Conservation (phyloP, 1,140 invertebrate genomes). For the Onthophagus taurus region DNA sequence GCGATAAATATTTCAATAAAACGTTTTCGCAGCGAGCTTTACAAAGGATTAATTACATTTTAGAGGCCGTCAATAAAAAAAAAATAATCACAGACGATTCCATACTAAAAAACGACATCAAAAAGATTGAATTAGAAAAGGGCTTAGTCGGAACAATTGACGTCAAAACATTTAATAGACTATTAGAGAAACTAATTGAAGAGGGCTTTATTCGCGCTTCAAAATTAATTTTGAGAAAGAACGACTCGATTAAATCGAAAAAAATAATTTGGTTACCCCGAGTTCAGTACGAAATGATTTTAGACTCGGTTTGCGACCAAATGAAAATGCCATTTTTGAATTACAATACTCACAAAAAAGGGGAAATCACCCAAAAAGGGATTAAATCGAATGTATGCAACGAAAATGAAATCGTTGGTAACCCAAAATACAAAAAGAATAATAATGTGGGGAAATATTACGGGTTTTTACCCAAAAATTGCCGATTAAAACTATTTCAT, state of each 20-base stretch:
- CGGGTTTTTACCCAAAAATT: conserved; percentile 51
- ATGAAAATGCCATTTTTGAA: conserved; percentile 50
- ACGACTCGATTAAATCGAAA: conserved; percentile 40
- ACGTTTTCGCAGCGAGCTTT: conserved; percentile 30
- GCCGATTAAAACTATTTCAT: conserved; percentile 56
- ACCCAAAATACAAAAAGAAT: conserved; percentile 12
- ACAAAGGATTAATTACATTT: conserved; percentile 49
- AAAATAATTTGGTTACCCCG: conserved; percentile 52
- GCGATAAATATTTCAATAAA: conserved; percentile 2
- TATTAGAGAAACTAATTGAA: conserved; percentile 46
- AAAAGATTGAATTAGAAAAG: conserved; percentile 9
- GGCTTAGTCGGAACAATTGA: conserved; percentile 46
- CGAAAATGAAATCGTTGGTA: conserved; percentile 1
- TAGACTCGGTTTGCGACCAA: conserved; percentile 51
- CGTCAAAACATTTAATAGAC: conserved; percentile 48
- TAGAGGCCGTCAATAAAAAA: conserved; percentile 46
- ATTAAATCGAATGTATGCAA: not conserved
- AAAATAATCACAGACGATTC: conserved; percentile 47
- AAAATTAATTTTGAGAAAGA: conserved; percentile 43
- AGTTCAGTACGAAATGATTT: too few relatives aligned
- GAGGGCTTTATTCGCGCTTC: conserved; percentile 52
- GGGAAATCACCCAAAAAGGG: conserved; percentile 6
- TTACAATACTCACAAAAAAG: conserved; percentile 11
- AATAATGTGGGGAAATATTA: conserved; percentile 20
- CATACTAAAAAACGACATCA: conserved; percentile 41